Evolutionary conservation across 2,113 vertebrate genomes (phyloP).

Genomic region (Rhodinocichla rosea): DNA sequence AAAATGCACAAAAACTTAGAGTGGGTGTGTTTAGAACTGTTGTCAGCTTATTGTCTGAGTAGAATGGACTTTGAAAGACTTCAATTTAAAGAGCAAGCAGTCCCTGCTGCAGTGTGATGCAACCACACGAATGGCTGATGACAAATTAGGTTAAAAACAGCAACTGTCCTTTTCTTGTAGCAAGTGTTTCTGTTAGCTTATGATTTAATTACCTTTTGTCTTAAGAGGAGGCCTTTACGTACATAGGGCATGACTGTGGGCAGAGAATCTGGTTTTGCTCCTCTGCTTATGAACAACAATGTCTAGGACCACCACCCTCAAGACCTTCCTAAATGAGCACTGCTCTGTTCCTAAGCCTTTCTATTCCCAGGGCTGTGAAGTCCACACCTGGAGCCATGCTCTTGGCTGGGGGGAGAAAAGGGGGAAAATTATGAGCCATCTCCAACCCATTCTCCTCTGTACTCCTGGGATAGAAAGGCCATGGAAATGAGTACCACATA

Average conservation of each 20-base stretch:
- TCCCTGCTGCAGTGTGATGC: neutral
- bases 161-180: neutral
- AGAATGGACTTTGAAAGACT: neutral
- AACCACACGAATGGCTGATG: neutral
- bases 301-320: neutral
- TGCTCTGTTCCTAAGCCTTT: neutral
- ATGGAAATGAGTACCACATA: neutral
- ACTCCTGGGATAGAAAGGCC: neutral
- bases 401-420: fast-evolving
- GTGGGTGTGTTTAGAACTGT: neutral
- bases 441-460: neutral
- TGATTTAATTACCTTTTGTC: neutral
- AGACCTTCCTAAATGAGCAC: neutral
- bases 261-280: neutral
- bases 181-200: neutral
- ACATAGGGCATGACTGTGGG: neutral
- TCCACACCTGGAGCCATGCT: neutral
- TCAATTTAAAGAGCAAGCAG: neutral
- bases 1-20: neutral
- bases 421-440: neutral
- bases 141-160: neutral
- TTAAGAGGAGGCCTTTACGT: neutral
- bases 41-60: neutral
- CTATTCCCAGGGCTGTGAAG: neutral
- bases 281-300: neutral